These are phyloP conservation scores for Cossypha polioptera DNA, from an alignment of 2,797 vertebrate genomes.

Conservation along the genomic window DNA sequence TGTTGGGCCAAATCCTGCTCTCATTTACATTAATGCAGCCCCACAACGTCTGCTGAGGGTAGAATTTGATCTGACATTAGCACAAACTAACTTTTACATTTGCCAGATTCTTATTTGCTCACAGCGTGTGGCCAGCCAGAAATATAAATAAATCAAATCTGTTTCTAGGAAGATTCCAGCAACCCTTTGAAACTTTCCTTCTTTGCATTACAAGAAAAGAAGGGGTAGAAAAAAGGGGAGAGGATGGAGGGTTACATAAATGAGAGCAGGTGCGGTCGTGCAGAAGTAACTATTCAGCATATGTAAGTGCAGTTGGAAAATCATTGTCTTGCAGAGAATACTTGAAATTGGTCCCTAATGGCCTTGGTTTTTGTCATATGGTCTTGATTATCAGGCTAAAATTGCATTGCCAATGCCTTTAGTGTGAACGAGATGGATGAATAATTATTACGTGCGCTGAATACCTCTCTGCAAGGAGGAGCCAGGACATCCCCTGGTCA, in stretches of 20 bases:
- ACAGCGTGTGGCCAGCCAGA: conserved; percentile 44
- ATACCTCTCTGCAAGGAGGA: conserved; percentile 77
- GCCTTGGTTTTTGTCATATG: conserved; percentile 88
- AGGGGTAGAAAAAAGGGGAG: conserved; percentile 50
- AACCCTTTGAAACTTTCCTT: conserved; percentile 74
- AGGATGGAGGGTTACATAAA: conserved; percentile 70
- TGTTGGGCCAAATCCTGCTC: conserved; percentile 52
- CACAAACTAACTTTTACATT: conserved; percentile 58
- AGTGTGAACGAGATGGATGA: conserved; percentile 85
- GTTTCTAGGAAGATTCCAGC: conserved; percentile 40
- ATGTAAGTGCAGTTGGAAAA: conserved; percentile 90
- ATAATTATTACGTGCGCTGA: conserved; percentile 86
- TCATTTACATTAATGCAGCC: conserved; percentile 46
- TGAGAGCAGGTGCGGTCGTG: conserved; percentile 81
- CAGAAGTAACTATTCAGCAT: conserved; percentile 88
- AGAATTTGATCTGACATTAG: conserved; percentile 63
- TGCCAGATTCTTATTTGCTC: conserved; percentile 53
- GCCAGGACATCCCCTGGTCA: conserved; percentile 75
- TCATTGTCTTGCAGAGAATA: conserved; percentile 89
- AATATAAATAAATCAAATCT: conserved; percentile 61
- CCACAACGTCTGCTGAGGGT: conserved; percentile 17
- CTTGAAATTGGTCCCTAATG: conserved; percentile 91
- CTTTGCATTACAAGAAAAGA: conserved; percentile 65
- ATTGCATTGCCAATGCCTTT: conserved; percentile 87
- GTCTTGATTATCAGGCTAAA: conserved; percentile 90